These are phyloP conservation scores for Mercenaria mercenaria DNA, from an alignment of 1,140 invertebrate genomes.

Conservation along the genomic window DNA sequence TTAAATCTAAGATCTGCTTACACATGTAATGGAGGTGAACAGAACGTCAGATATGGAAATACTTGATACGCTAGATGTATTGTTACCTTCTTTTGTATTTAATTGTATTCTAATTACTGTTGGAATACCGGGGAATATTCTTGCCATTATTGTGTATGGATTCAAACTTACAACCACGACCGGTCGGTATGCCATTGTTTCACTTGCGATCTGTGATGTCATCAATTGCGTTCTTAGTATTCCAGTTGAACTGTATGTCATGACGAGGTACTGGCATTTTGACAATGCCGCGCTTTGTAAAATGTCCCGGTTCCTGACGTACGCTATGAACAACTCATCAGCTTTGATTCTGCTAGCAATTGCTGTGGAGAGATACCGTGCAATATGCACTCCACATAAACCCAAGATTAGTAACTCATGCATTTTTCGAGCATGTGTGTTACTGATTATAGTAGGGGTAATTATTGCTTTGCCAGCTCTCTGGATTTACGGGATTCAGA, in stretches of 20 bases:
- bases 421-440: conserved; percentile 30
- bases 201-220: conserved; percentile 49
- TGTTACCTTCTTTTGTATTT: conserved; percentile 44
- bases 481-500: conserved; percentile 61
- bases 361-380: conserved; percentile 50
- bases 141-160: conserved; percentile 48
- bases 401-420: conserved; percentile 36
- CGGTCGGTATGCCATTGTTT: conserved; percentile 48
- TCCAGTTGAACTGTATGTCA: conserved; percentile 52
- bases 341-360: conserved; percentile 50
- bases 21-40: not conserved
- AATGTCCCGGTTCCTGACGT: conserved; percentile 49
- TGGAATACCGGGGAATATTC: conserved; percentile 52
- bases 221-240: conserved; percentile 57
- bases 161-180: conserved; percentile 45
- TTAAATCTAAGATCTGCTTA: too few relatives aligned
- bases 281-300: conserved; percentile 37
- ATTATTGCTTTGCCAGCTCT: conserved; percentile 41
- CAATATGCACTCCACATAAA: conserved; percentile 55
- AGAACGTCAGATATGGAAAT: not conserved
- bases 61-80: not conserved
- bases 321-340: conserved; percentile 63
- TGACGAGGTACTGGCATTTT: conserved; percentile 51
- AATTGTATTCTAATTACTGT: conserved; percentile 18
- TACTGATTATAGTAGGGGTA: conserved; percentile 27